Conservation (phyloP, 2,888 invertebrate genomes). For the Parnassius orleans region DNA sequence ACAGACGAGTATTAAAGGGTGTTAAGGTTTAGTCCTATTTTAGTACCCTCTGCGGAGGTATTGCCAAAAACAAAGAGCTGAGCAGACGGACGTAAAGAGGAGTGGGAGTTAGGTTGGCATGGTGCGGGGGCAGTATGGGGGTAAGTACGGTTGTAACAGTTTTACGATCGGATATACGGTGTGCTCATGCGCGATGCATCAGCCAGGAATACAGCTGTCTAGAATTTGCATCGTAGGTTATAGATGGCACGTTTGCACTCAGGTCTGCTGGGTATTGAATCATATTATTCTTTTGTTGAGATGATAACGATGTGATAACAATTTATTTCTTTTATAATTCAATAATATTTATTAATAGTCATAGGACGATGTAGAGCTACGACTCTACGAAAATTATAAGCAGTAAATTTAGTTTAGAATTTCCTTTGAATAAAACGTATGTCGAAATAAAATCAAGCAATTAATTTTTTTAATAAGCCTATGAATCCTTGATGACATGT, state of each 20-base stretch:
- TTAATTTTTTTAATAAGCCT: too few species aligned
- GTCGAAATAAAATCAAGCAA: too few species aligned
- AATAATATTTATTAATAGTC: too few species aligned
- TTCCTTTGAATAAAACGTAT: too few species aligned
- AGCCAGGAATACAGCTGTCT: slow-evolving; percentile 42
- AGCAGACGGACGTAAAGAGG: slow-evolving; percentile 51
- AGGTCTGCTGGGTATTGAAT: neutral
- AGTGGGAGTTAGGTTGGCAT: slow-evolving; percentile 6
- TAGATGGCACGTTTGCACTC: slow-evolving; percentile 39
- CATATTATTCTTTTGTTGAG: too few species aligned
- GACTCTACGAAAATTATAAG: too few species aligned
- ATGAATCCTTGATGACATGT: too few species aligned
- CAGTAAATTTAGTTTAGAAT: too few species aligned
- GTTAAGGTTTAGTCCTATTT: slow-evolving; percentile 68
- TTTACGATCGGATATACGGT: slow-evolving; percentile 75
- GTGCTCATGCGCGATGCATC: slow-evolving; percentile 74
- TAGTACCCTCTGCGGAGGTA: slow-evolving; percentile 59
- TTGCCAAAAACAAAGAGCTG: slow-evolving; percentile 76
- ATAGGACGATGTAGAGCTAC: too few species aligned
- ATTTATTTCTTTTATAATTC: too few species aligned
- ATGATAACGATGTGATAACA: too few species aligned
- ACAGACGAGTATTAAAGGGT: slow-evolving; percentile 72
- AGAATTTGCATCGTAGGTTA: slow-evolving; percentile 73
- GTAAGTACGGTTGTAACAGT: slow-evolving; percentile 63
- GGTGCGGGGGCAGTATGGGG: slow-evolving; percentile 38